These are phyloP conservation scores for Leptinotarsa juncta DNA, from an alignment of 2,888 invertebrate genomes.

Conservation along the genomic window DNA sequence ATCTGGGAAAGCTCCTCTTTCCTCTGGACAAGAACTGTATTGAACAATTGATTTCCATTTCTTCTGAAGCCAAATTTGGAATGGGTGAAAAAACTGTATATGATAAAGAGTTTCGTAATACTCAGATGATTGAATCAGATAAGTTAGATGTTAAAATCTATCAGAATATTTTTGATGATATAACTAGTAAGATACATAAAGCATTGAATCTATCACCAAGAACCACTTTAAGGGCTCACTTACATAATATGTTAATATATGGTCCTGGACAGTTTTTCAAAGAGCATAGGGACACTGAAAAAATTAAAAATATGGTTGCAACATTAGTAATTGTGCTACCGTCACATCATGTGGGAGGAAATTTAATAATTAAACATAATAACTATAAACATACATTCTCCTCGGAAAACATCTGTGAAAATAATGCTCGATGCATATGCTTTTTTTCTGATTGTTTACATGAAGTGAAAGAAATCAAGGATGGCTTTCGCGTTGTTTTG, in stretches of 20 bases:
- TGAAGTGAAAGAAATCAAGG: constrained; percentile 11
- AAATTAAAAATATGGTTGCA: constrained; percentile 19
- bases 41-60: constrained; percentile 7
- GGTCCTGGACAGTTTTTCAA: constrained; percentile 24
- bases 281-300: constrained; percentile 19
- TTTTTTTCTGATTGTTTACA: constrained; percentile 23
- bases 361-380: constrained; percentile 8
- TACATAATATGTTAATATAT: constrained; percentile 25
- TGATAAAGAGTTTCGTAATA: constrained; percentile 12
- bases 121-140: constrained; percentile 11
- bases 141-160: background rate
- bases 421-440: constrained; percentile 1
- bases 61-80: constrained; percentile 21
- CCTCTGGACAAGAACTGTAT: background rate
- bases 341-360: constrained; percentile 18
- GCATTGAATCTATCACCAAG: background rate
- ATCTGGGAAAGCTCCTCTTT: constrained; percentile 9
- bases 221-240: background rate
- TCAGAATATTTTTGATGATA: background rate
- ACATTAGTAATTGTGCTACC: constrained; percentile 21
- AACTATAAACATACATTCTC: constrained; percentile 2
- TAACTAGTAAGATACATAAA: background rate
- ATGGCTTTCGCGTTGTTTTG: constrained; percentile 11
- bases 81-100: constrained; percentile 13
- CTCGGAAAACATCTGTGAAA: background rate